Base-by-base conservation (phyloP, 1,140 invertebrate species). In the Ctenoplectra terminalis region DNA sequence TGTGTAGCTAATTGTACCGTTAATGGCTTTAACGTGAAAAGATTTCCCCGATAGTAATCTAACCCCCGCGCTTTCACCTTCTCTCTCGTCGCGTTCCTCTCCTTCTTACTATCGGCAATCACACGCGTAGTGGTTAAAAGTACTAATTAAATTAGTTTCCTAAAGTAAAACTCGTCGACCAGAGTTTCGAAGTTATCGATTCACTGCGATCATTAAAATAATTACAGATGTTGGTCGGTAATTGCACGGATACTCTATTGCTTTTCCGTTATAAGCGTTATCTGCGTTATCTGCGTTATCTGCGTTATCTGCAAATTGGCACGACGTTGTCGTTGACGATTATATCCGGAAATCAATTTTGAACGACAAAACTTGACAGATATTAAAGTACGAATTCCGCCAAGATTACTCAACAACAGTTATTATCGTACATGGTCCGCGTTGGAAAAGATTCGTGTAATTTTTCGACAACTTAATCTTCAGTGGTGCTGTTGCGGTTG, bases 131-230 rank as follows among this genome's bases (percentile, higher is more conserved):
- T 54, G 69, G 48, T 80, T 72, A 61, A 79, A n/a, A 50, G 69
- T 72, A 48, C 76, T 79, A 79, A 79, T 79, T 72, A 79, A 80
- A 80, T 80, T 80, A 80, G 77, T 80, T 80, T 64, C 70, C 69
- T 60, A 80, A 73, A 80, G 70, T 70, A 58, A 72, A 63, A 34
- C 56, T 63, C 77, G 77, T 61, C 69, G 69, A 46, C 58, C 58
- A 64, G 70, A 80, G 69, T 54, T 63, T 40, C 77, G 69, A 72
- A 15, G 56, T 34, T 79, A 80, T 80, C 77, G 77, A 80, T 80
- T 72, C 77, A 13, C 9, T 11, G 48, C n/a, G 58, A 80, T 80
- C 69, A 46, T 80, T 80, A 63, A 73, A 73, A 73, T 80, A 80
- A 80, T 80, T 80, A 73, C 58, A 23, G 26, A 64, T 5, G 43